These are phyloP conservation scores for Limnephilus lunatus DNA, from an alignment of 2,888 invertebrate genomes.

Conservation along the genomic window DNA sequence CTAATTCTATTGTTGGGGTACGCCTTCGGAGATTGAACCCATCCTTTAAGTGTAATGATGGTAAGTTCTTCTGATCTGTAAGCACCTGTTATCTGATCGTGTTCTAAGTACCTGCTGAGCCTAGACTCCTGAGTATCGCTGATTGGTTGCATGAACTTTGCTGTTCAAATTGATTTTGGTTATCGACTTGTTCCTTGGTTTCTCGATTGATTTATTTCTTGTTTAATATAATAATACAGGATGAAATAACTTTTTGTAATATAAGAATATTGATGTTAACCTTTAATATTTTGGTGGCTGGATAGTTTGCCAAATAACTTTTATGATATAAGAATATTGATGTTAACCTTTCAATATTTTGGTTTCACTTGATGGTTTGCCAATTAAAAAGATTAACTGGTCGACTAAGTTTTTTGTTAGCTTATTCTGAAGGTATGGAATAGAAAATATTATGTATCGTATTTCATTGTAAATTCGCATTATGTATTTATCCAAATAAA, in stretches of 20 bases:
- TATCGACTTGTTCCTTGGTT: background rate
- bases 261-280: background rate
- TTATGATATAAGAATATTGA: background rate
- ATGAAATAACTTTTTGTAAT: background rate
- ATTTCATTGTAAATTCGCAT: too few species aligned
- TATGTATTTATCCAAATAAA: too few species aligned
- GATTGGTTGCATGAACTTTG: constrained; percentile 42
- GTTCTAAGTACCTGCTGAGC: background rate
- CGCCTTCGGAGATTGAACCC: constrained; percentile 26
- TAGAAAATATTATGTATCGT: too few species aligned
- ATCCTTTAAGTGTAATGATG: constrained; percentile 4
- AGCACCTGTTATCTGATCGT: constrained; percentile 21
- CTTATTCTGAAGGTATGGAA: too few species aligned
- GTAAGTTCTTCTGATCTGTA: constrained; percentile 4
- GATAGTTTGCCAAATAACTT: too few species aligned
- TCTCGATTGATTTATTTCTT: background rate
- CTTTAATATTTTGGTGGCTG: background rate
- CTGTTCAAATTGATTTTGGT: constrained; percentile 35
- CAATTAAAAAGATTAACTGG: too few species aligned
- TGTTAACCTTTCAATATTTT: background rate
- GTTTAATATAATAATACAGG: background rate
- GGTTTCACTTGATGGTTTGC: too few species aligned
- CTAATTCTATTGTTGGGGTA: constrained; percentile 45
- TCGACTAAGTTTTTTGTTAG: too few species aligned
- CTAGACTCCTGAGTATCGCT: background rate